Evolutionary conservation across 2,797 vertebrate genomes (phyloP).

Genomic region (Limnodromus scolopaceus): DNA sequence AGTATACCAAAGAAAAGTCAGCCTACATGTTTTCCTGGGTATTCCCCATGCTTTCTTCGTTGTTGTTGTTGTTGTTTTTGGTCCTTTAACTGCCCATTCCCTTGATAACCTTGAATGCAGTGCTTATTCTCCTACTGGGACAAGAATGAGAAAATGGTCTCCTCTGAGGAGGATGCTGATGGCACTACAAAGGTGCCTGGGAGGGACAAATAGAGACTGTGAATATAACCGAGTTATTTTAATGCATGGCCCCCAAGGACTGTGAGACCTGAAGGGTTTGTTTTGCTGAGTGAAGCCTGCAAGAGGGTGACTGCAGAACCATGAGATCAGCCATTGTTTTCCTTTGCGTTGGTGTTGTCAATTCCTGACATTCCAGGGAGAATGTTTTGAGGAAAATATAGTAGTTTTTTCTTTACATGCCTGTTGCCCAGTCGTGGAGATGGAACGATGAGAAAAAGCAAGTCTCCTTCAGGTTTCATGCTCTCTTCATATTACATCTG

Average conservation of each 20-base stretch:
- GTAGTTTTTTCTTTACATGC: background rate
- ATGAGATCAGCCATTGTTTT: slow-evolving; percentile 10
- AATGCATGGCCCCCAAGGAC: background rate
- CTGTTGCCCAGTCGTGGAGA: background rate
- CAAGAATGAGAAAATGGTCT: slow-evolving; percentile 19
- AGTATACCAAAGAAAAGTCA: slow-evolving; percentile 59
- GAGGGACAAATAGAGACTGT: slow-evolving; percentile 24
- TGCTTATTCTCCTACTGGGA: slow-evolving; percentile 43
- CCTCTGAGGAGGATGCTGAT: slow-evolving; percentile 45
- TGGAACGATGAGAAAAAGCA: background rate
- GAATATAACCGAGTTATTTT: slow-evolving; percentile 46
- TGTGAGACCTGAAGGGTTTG: background rate
- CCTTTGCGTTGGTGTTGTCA: background rate
- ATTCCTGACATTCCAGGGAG: background rate
- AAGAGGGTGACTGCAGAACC: background rate
- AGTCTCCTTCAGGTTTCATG: background rate
- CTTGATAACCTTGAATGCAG: slow-evolving; percentile 1
- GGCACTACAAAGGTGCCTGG: slow-evolving; percentile 33
- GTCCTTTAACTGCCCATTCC: slow-evolving; percentile 22
- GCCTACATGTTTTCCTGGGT: slow-evolving; percentile 52
- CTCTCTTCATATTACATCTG: background rate
- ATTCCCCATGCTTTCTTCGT: slow-evolving; percentile 46
- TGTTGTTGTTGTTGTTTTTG: slow-evolving; percentile 11
- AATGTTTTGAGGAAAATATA: slow-evolving; percentile 7
- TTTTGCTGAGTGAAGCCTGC: background rate